Evolutionary conservation across 1,140 invertebrate species (phyloP), one percentile per base, ranked within the genome.

Genomic region (Psilanteris sp.): DNA sequence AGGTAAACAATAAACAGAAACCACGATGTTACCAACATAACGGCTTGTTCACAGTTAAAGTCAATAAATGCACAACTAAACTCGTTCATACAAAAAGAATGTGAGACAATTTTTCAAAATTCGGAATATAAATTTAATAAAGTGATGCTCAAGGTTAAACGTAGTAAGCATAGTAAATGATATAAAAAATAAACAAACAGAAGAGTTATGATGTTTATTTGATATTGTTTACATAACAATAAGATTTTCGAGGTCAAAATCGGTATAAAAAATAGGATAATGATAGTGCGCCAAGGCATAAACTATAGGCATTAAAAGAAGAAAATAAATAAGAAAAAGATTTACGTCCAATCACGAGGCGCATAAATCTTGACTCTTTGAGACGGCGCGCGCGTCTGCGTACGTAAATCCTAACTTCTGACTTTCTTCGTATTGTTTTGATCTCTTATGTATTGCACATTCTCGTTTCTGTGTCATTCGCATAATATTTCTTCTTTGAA

Each of bases 401-500:
- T 16, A 20, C 31, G 22, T 62, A 43, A 29, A 64, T 55, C 50
- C 62, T 31, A 8, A 41, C 48, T 57, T 46, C 50, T 39, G 50
- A 50, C 64, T 68, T 68, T 68, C 64, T 57, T 55, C 41, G 52
- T 20, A 68, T 59, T 70, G 31, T 59, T 57, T 41, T 22, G 9
- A 52, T 59, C 52, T 59, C 59, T 68, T 55, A 68, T 57, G 52
- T 48, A 32, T 44, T 59, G 52, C 54, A 31, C 64, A 59, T 50
- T 41, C 44, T 24, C 18, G 44, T 70, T 70, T 70, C 52, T 59
- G 44, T 70, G 64, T 70, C 64, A 70, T 34, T 43, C 64, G 64
- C 43, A n/a, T n/a, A n/a, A 57, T 70, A 55, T 52, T 52, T 59
- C 36, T 57, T 50, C 64, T 41, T 41, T 26, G 43, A 70, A 70